Conservation (phyloP, 1,140 invertebrate species). For the Penaeus indicus region DNA sequence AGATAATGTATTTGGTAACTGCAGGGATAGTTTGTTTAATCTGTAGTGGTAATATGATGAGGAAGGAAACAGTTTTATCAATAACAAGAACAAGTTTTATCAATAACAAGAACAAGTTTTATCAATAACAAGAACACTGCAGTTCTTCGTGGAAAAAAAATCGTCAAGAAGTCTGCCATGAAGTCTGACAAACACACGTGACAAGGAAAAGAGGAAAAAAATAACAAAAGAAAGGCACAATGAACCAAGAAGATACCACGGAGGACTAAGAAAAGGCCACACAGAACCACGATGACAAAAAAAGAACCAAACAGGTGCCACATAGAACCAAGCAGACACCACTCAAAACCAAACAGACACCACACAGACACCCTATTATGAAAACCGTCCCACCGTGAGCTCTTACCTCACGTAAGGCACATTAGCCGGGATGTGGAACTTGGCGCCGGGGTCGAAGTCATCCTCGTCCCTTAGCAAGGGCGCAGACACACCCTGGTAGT, state of each 20-base stretch:
- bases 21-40: neutral
- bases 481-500: constrained; percentile 84
- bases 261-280: no score
- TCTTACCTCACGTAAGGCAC: constrained; percentile 84
- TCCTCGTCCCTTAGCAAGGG: constrained; percentile 81
- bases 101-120: neutral
- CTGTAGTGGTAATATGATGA: neutral
- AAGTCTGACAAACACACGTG: no score
- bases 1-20: neutral
- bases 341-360: no score
- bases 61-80: neutral
- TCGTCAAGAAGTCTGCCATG: neutral
- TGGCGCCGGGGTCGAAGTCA: constrained; percentile 88
- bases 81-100: neutral
- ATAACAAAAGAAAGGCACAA: no score
- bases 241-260: no score
- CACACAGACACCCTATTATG: neutral
- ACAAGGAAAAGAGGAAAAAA: no score
- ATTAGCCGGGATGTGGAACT: constrained; percentile 86
- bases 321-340: no score
- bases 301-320: no score
- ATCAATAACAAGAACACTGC: neutral
- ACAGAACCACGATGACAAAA: no score
- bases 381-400: neutral
- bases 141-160: neutral